Evolutionary conservation across 1,140 invertebrate genomes (phyloP).

Genomic region (Holcopasites calliopsidis): DNA sequence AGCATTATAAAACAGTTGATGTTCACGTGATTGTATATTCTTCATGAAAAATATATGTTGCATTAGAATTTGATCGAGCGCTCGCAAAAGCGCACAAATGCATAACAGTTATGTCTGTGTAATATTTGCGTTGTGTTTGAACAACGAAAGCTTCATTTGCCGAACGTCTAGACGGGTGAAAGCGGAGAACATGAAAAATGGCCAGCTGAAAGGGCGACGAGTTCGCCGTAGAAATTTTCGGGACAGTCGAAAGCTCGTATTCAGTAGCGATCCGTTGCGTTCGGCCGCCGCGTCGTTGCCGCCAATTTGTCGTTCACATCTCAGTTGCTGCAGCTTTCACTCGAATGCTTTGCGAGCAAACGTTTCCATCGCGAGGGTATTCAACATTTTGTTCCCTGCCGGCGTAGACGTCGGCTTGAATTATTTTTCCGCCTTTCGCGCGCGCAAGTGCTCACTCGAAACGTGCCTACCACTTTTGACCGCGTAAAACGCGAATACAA

Average conservation of each 20-base stretch:
- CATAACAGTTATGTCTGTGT: no score
- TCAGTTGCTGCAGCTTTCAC: not conserved
- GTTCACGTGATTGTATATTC: no score
- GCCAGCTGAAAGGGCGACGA: not conserved
- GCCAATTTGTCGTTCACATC: conserved; percentile 4
- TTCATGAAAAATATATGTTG: no score
- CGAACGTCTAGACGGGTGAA: not conserved
- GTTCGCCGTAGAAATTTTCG: not conserved
- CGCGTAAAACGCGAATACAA: conserved; percentile 6
- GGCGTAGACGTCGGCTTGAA: conserved; percentile 24
- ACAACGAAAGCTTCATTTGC: not conserved
- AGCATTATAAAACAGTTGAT: no score
- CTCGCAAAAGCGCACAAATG: no score
- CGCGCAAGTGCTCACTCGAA: conserved; percentile 13
- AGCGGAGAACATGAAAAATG: not conserved
- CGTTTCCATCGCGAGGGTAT: conserved; percentile 19
- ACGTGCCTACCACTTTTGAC: conserved; percentile 1
- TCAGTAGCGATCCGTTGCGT: not conserved
- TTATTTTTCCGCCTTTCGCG: conserved; percentile 34
- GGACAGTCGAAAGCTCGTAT: conserved; percentile 9
- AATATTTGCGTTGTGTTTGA: not conserved
- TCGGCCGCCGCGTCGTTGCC: not conserved
- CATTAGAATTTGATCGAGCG: not conserved
- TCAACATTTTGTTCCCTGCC: conserved; percentile 8
- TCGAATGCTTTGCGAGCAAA: conserved; percentile 6